Conservation (phyloP, 2,888 invertebrate species). For the Agriopis aurantiaria region DNA sequence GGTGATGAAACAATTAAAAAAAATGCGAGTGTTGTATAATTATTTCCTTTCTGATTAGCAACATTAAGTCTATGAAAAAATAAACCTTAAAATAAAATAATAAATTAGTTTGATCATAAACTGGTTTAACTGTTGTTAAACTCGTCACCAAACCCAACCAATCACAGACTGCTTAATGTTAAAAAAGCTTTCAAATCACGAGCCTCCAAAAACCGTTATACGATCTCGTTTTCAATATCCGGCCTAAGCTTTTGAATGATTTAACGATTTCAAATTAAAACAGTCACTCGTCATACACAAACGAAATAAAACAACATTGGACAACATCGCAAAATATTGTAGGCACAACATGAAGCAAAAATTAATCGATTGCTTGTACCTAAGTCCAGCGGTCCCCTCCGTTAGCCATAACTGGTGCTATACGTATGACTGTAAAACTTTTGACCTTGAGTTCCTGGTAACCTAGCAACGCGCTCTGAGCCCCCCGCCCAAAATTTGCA, state of each 20-base stretch:
- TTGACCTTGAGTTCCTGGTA: constrained; percentile 83
- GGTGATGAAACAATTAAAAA: too few relatives aligned
- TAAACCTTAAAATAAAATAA: background rate
- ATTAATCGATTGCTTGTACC: constrained; percentile 61
- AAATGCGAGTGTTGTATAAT: too few relatives aligned
- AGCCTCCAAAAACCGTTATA: constrained; percentile 18
- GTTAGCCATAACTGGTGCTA: constrained; percentile 59
- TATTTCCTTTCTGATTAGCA: too few relatives aligned
- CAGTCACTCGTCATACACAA: constrained; percentile 21
- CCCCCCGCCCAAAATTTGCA: constrained; percentile 80
- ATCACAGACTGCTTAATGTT: background rate
- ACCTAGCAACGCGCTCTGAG: constrained; percentile 81
- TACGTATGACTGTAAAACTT: constrained; percentile 71
- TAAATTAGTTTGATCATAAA: background rate
- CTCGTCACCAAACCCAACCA: background rate
- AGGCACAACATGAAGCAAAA: constrained; percentile 54
- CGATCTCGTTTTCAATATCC: constrained; percentile 27
- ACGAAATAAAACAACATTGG: constrained; percentile 36
- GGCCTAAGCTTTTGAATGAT: constrained; percentile 23
- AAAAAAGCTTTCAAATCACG: constrained; percentile 7
- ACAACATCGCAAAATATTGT: constrained; percentile 42
- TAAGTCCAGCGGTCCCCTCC: constrained; percentile 60
- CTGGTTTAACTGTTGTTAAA: background rate
- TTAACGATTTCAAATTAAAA: constrained; percentile 21
- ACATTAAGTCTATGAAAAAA: too few relatives aligned